Evolutionary conservation across 2,888 invertebrate genomes (phyloP).

Genomic region (Heteromyza rotundicornis): DNA sequence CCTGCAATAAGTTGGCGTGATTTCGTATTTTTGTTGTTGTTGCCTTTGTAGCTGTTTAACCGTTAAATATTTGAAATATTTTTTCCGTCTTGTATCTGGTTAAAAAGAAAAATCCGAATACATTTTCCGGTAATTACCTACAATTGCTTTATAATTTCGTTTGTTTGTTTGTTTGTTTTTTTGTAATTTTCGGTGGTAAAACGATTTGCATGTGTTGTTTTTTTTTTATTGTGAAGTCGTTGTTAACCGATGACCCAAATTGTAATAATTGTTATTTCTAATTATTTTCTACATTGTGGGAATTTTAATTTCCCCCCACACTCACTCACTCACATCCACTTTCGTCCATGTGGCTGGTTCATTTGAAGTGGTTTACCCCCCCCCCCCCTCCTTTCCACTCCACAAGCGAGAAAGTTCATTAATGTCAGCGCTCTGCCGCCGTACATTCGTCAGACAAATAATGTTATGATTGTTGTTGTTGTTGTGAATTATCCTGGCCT

Average conservation of each 20-base stretch:
- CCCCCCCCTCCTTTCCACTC: not conserved
- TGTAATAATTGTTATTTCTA: slow-evolving; percentile 1
- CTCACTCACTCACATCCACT: too few relatives aligned
- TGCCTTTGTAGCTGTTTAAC: not conserved
- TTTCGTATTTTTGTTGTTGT: not conserved
- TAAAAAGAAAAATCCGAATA: not conserved
- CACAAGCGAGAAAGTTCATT: slow-evolving; percentile 15
- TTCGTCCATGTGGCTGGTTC: too few relatives aligned
- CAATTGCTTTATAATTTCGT: not conserved
- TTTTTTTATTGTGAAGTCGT: not conserved
- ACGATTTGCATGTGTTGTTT: not conserved
- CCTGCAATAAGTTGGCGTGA: not conserved
- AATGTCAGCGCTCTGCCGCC: not conserved
- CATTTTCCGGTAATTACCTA: not conserved
- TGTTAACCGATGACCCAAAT: slow-evolving; percentile 17
- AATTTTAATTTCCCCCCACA: not conserved
- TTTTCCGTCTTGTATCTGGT: not conserved
- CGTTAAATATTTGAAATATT: not conserved
- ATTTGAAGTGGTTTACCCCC: not conserved
- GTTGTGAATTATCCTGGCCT: not conserved
- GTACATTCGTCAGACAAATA: not conserved
- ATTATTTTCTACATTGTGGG: not conserved
- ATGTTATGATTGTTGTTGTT: slow-evolving; percentile 1
- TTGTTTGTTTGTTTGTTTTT: not conserved
- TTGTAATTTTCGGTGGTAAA: not conserved